Base-by-base conservation (phyloP, 2,113 vertebrate genomes). In the human (Homo sapiens) region DNA sequence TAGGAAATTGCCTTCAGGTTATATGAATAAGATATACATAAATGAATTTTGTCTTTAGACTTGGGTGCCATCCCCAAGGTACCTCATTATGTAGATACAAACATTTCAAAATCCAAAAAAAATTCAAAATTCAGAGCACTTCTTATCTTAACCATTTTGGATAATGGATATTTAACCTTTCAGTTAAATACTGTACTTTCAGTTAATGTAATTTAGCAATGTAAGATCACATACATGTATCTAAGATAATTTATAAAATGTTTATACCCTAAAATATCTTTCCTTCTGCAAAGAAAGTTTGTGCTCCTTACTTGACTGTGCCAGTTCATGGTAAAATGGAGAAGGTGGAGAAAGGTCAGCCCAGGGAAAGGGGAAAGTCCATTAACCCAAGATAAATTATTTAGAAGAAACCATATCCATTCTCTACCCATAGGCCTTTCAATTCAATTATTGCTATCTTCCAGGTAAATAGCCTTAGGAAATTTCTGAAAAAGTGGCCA, bases 201-300 rank as follows among this genome's bases (percentile, higher is more conserved):
- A 86, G 17, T 40, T 73, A 10, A 23, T 38, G 8, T 73, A 73
- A 40, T 40, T 40, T 86, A 73, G 50, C 73, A 92, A 57, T 72
- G n/a, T 89, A 70, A 94, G 45, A 70, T 66, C 76, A 73, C 55
- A 25, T 57, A 64, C 48, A 27, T 93, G 57, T 57, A 55, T 59
- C 55, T 93, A 80, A 91, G 64, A 78, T 95, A 81, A 82, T 86
- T 76, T 88, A 38, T 96, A 35, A 85, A 57, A 83, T 88, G n/a
- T 14, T 70, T 89, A 85, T 89, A 48, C 38, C 57, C 9, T 6
- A 18, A 93, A 86, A 73, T 72, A 78, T 25, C n/a, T 91, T 75
- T 91, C 30, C 70, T 6, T 57, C 52, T 89, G 45, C 75, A 80
- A 94, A 43, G 68, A 66, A 78, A 64, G 23, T 94, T 82, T 57